Evolutionary conservation across 2,888 invertebrate species (phyloP).

Genomic region (Epicampocera succincta): DNA sequence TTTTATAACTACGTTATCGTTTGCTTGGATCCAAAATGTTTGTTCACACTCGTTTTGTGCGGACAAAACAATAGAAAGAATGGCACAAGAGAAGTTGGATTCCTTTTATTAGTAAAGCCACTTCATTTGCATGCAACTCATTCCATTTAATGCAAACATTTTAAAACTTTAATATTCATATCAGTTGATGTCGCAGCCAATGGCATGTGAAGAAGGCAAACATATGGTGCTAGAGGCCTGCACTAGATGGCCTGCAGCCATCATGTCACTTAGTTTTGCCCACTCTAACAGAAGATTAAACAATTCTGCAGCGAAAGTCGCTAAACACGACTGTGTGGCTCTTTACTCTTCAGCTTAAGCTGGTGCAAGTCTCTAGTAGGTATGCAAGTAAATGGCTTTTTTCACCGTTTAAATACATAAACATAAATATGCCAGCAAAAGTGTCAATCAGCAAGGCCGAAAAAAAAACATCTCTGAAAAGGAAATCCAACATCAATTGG

Average conservation of each 20-base stretch:
- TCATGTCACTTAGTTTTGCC: no score
- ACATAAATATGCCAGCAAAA: constrained; percentile 21
- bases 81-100: constrained; percentile 29
- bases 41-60: neutral
- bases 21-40: neutral
- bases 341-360: no score
- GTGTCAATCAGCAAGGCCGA: neutral
- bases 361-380: no score
- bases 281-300: no score
- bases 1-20: neutral
- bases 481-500: constrained; percentile 18
- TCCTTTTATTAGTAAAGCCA: constrained; percentile 47
- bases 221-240: no score
- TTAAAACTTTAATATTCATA: constrained; percentile 13
- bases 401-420: constrained; percentile 20
- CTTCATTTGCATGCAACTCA: constrained; percentile 61
- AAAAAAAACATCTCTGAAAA: neutral
- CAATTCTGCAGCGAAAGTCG: no score
- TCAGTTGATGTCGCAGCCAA: neutral
- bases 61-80: neutral
- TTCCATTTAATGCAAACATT: constrained; percentile 60
- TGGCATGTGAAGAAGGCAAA: neutral
- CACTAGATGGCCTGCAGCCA: no score
- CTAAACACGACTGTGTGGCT: no score
- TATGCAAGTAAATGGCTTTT: no score